Evolutionary conservation across 2,797 vertebrate species (phyloP), one percentile per base, ranked within the genome.

Genomic region (Silurus lanzhouensis): DNA sequence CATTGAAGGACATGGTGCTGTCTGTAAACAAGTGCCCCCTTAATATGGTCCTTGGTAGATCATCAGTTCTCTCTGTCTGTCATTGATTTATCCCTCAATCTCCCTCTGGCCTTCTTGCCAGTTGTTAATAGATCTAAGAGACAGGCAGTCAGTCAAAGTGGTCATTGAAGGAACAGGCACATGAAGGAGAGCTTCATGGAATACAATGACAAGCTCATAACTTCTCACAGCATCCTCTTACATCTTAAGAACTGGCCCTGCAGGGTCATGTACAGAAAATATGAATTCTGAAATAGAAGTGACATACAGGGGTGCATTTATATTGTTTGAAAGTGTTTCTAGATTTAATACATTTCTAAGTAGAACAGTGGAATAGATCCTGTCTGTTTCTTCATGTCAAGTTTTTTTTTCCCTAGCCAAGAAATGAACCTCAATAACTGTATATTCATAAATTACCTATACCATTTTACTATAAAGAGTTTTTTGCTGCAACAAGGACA

Each of bases 21-120:
- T 87, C 77, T 85, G 70, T 85, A 25, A 83, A 60, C 83, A 84
- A 64, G 60, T 60, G 17, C 66, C 80, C 74, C 48, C 82, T 83
- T 38, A 64, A 83, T 81, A 82, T 8, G 22, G 77, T 82, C 83
- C 76, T 68, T 67, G 60, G 58, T 86, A 83, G 79, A 80, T 84
- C 81, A 88, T 85, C 81, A 46, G 86, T 88, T 89, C 87, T 75
- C 61, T 85, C 58, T 44, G 82, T 83, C 55, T 88, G 83, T 82
- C 72, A 85, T 85, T 89, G 90, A 91, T 91, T 90, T 89, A 90
- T 91, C 84, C n/a, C 52, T 84, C 88, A 87, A 89, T 88, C 88
- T 87, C 61, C 72, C 77, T 55, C 79, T 58, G 76, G 72, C 74
- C 46, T 38, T 77, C 79, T 83, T 46, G 75, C n/a, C 25, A n/a